A percentile compares a stretch with the other conserved stretches of the same genome.
phyloP scores from a whole-genome alignment of 2,888 invertebrate genomes.

The Drosophila kanekoi region DNA sequence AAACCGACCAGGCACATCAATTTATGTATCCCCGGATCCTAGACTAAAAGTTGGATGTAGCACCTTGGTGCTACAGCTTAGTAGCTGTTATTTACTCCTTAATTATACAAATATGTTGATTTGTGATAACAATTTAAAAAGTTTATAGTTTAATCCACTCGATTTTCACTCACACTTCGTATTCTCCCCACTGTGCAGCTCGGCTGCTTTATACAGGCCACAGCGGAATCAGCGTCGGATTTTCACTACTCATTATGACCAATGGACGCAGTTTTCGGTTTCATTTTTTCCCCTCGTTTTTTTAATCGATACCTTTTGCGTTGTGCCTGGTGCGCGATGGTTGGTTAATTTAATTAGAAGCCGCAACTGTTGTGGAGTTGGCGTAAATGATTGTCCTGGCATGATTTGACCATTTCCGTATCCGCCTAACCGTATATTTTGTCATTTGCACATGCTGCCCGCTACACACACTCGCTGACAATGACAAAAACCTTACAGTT shows the following conservation, averaged over 20 bases:
- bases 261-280: slow-evolving; percentile 10
- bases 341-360: slow-evolving; percentile 75
- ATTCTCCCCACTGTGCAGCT: slow-evolving; percentile 9
- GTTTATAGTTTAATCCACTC: too few relatives aligned
- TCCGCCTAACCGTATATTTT: slow-evolving; percentile 27
- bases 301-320: slow-evolving; percentile 24
- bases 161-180: not conserved
- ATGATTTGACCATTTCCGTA: slow-evolving; percentile 67
- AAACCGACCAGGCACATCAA: too few relatives aligned
- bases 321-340: slow-evolving; percentile 18
- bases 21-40: too few relatives aligned
- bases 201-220: slow-evolving; percentile 2
- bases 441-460: slow-evolving; percentile 60
- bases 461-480: slow-evolving; percentile 1
- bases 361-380: slow-evolving; percentile 59
- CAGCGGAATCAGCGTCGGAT: slow-evolving; percentile 38
- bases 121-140: too few relatives aligned
- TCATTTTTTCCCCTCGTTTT: not conserved
- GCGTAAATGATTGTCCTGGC: slow-evolving; percentile 71
- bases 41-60: too few relatives aligned
- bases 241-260: slow-evolving; percentile 59
- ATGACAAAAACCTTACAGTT: slow-evolving; percentile 8
- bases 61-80: too few relatives aligned
- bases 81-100: too few relatives aligned
- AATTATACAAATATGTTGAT: too few relatives aligned